Evolutionary conservation across 1,140 invertebrate species (phyloP).

Genomic region (Dendroctonus ponderosae): DNA sequence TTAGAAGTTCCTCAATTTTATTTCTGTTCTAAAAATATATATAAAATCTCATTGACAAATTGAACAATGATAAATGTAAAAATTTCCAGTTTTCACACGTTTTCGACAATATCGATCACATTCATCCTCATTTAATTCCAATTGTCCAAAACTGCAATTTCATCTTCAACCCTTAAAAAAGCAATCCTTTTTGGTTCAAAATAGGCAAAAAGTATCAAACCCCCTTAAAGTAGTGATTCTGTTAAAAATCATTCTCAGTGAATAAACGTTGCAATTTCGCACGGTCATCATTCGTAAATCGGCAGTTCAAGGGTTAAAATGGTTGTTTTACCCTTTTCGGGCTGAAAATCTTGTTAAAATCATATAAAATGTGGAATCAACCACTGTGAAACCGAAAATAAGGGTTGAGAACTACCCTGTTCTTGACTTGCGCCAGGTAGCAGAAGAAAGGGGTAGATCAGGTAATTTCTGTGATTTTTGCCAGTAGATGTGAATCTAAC

Average conservation of each 20-base stretch:
- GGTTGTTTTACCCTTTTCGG: slow-evolving; percentile 36
- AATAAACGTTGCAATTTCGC: slow-evolving; percentile 38
- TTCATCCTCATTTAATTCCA: slow-evolving; percentile 10
- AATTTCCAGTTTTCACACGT: too few relatives aligned
- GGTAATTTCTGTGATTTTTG: slow-evolving; percentile 16
- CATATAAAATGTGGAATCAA: slow-evolving; percentile 42
- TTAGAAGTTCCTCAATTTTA: too few relatives aligned
- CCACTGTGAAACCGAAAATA: slow-evolving; percentile 39
- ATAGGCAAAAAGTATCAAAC: slow-evolving; percentile 21
- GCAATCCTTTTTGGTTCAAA: slow-evolving; percentile 21
- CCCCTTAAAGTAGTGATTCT: slow-evolving; percentile 22
- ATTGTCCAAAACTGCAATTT: slow-evolving; percentile 14
- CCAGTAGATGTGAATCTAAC: slow-evolving; percentile 18
- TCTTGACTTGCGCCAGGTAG: slow-evolving; percentile 21
- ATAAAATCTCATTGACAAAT: too few relatives aligned
- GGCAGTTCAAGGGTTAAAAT: slow-evolving; percentile 38
- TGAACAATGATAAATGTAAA: too few relatives aligned
- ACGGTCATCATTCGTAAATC: slow-evolving; percentile 35
- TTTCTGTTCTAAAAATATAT: too few relatives aligned
- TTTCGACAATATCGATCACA: too few relatives aligned
- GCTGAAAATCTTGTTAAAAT: slow-evolving; percentile 42
- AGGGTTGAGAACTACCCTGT: slow-evolving; percentile 20
- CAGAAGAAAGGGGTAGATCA: slow-evolving; percentile 27
- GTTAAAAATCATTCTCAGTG: slow-evolving; percentile 15
- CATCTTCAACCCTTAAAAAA: slow-evolving; percentile 11